Evolutionary conservation across 2,113 vertebrate species (phyloP).

Genomic region (Naja naja): DNA sequence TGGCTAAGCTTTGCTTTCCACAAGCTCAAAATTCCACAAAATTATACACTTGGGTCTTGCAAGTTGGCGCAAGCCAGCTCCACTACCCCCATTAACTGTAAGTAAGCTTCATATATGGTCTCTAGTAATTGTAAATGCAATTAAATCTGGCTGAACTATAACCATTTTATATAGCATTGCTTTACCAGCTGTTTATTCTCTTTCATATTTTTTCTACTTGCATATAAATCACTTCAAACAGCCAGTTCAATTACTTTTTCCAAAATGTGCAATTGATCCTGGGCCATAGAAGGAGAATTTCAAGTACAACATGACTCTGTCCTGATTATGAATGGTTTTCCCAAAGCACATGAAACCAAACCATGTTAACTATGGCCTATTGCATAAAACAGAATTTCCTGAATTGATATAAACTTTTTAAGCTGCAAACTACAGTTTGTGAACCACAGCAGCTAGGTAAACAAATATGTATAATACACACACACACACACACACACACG

Average conservation of each 20-base stretch:
- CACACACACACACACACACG: too few relatives aligned
- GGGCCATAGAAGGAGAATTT: not conserved
- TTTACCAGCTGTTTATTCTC: not conserved
- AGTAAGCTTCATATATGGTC: not conserved
- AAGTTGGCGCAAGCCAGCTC: not conserved
- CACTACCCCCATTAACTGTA: not conserved
- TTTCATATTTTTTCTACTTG: not conserved
- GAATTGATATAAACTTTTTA: not conserved
- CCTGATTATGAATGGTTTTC: not conserved
- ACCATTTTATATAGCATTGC: not conserved
- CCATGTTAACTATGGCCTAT: not conserved
- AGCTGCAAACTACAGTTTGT: not conserved
- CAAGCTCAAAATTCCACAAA: not conserved
- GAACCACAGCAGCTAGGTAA: too few relatives aligned
- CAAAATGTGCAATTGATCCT: not conserved
- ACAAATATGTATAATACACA: too few relatives aligned
- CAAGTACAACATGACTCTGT: not conserved
- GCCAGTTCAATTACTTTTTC: not conserved
- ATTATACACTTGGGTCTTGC: not conserved
- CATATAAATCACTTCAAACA: not conserved
- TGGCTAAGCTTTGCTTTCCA: not conserved
- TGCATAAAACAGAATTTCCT: not conserved
- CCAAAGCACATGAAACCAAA: not conserved
- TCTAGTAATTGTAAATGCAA: not conserved
- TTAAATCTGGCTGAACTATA: not conserved